A percentile compares a stretch with the other conserved stretches of the same genome.
These are phyloP conservation scores for Alethe diademata DNA, from an alignment of 2,113 vertebrate genomes.

Conservation along the genomic window DNA sequence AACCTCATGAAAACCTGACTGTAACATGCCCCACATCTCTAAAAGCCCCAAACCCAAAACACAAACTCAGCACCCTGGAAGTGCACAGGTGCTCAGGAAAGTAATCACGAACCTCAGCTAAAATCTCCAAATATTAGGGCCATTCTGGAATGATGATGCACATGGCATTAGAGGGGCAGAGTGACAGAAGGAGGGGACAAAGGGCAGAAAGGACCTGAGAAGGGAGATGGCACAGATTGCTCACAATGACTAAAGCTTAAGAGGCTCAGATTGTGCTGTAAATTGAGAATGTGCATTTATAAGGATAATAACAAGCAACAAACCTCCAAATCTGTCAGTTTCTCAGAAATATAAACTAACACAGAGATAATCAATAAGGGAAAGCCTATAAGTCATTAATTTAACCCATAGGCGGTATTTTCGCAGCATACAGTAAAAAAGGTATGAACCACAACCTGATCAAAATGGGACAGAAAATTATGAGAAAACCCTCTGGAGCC, in stretches of 20 bases:
- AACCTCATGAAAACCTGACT: background rate
- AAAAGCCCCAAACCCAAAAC: background rate
- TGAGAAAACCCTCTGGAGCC: background rate
- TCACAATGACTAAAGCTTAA: background rate
- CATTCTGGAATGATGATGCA: background rate
- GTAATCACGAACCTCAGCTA: background rate
- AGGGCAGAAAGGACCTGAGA: background rate
- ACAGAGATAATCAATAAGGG: background rate
- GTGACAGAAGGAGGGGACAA: background rate
- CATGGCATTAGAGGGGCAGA: fast-evolving
- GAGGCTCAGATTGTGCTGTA: background rate
- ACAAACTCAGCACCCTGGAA: fast-evolving
- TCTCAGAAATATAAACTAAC: background rate
- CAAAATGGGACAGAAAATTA: fast-evolving
- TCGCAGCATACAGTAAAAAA: background rate
- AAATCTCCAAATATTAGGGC: background rate
- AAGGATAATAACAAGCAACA: background rate
- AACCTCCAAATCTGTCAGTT: background rate
- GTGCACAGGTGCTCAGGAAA: background rate
- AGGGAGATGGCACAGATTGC: background rate
- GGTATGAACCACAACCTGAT: background rate
- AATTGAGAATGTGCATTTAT: background rate
- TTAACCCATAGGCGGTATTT: background rate
- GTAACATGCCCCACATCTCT: background rate
- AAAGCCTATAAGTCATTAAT: background rate